A percentile compares a stretch with the other conserved stretches of the same genome.
Evolutionary conservation across 2,888 invertebrate genomes (phyloP).

Genomic region (Eudemis profundana): DNA sequence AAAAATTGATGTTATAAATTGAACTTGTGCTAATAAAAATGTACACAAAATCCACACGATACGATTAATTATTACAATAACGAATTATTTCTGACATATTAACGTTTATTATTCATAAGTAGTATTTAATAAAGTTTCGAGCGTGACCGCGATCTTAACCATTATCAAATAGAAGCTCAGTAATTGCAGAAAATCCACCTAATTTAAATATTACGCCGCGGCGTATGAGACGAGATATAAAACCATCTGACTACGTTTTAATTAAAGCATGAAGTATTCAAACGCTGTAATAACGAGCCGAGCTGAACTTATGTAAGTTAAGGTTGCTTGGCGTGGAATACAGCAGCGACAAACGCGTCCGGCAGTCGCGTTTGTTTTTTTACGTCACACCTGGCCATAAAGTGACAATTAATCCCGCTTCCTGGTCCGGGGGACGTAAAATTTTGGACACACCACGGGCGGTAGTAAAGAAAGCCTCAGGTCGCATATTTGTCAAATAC

Average conservation of each 20-base stretch:
- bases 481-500: too few relatives aligned
- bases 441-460: too few relatives aligned
- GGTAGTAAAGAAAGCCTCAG: too few relatives aligned
- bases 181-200: constrained; percentile 19
- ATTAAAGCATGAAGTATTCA: constrained; percentile 76
- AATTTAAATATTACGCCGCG: constrained; percentile 44
- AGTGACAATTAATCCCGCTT: too few relatives aligned
- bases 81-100: neutral
- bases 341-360: neutral
- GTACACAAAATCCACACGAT: too few relatives aligned
- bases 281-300: constrained; percentile 66
- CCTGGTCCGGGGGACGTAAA: too few relatives aligned
- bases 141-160: neutral
- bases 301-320: constrained; percentile 58
- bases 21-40: too few relatives aligned
- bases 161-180: neutral
- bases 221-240: constrained; percentile 53
- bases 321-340: constrained; percentile 35
- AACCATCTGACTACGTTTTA: constrained; percentile 64
- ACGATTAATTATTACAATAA: too few relatives aligned
- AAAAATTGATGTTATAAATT: too few relatives aligned
- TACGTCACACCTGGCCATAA: too few relatives aligned
- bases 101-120: neutral
- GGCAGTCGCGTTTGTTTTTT: neutral
- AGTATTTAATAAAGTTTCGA: neutral